A percentile compares a stretch with the other conserved stretches of the same genome.
Evolutionary conservation across 2,797 vertebrate genomes (phyloP).

Genomic region (Trachurus trachurus): DNA sequence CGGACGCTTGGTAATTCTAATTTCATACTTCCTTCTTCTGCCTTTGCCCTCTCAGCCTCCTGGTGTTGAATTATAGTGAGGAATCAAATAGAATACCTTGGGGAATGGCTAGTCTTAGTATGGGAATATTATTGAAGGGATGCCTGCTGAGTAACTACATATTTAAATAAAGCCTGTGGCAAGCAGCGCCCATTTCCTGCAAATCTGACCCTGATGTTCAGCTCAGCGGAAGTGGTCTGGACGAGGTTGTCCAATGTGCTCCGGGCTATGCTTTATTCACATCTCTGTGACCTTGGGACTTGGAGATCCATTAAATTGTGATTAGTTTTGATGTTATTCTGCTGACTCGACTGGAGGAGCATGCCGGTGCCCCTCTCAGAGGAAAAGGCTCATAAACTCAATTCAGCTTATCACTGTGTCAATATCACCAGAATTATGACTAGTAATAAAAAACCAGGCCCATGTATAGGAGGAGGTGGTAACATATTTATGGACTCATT

Average conservation of each 20-base stretch:
- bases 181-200: conserved; percentile 29
- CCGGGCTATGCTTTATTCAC: conserved; percentile 65
- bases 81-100: conserved; percentile 22
- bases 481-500: conserved; percentile 42
- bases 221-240: conserved; percentile 38
- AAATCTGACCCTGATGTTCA: conserved; percentile 23
- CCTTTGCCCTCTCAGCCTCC: neutral
- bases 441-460: conserved; percentile 53
- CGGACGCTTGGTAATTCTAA: conserved; percentile 16
- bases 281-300: conserved; percentile 65
- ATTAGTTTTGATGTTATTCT: conserved; percentile 77
- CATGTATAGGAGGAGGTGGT: conserved; percentile 18
- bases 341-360: conserved; percentile 68
- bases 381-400: conserved; percentile 74
- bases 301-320: conserved; percentile 71
- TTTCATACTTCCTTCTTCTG: conserved; percentile 11
- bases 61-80: conserved; percentile 3
- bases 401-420: conserved; percentile 72
- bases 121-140: conserved; percentile 40
- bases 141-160: conserved; percentile 33
- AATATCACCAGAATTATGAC: conserved; percentile 75
- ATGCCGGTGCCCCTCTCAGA: conserved; percentile 43
- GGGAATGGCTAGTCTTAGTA: conserved; percentile 10
- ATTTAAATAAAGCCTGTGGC: conserved; percentile 64
- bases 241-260: conserved; percentile 38